Base-by-base conservation (phyloP, 2,888 invertebrate genomes). In the Aleiodes testaceus region DNA sequence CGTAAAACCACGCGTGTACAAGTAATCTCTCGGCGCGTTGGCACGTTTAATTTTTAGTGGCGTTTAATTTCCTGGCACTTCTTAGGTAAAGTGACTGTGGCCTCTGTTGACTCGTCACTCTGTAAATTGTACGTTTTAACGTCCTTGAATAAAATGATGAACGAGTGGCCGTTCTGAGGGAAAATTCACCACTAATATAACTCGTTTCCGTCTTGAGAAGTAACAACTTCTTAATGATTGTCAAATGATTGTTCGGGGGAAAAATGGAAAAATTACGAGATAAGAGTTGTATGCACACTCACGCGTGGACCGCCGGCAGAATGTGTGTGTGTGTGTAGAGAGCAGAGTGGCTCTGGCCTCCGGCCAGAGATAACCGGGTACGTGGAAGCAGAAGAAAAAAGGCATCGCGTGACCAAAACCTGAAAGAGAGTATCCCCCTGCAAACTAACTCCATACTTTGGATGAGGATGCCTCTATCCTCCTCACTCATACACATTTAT, bases 381-480 rank as follows among this genome's bases (percentile, higher is more conserved):
- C 87, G 83, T 76, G 83, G 87, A 87, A 87, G 73, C 83, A 82
- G 84, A 86, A 36, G 85, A 85, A 85, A 86, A 86, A 86, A 85
- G 83, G 78, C 82, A 85, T 85, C 82, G 85, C 85, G 85, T 85
- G 85, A 85, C 85, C 82, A 81, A 84, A 84, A 84, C 84, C 84
- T 85, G 84, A 84, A 84, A 84, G 81, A 81, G 81, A 81, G 79
- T 79, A 36, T 36, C 36, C 80, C 77, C 69, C 76, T 81, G 80
- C 80, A 63, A 78, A 78, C 82, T 77, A 79, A 78, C 79, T 77
- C 78, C 78, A 79, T 78, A 78, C 79, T 78, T 73, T 36, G 36
- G 74, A 79, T 80, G 78, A 80, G 45, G 6, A 80, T 78, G 78
- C 74, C 77, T 78, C 79, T 77, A 78, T 77, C 76, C 74, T 64